Conservation (phyloP, 2,113 vertebrate species). For the Cariama cristata region DNA sequence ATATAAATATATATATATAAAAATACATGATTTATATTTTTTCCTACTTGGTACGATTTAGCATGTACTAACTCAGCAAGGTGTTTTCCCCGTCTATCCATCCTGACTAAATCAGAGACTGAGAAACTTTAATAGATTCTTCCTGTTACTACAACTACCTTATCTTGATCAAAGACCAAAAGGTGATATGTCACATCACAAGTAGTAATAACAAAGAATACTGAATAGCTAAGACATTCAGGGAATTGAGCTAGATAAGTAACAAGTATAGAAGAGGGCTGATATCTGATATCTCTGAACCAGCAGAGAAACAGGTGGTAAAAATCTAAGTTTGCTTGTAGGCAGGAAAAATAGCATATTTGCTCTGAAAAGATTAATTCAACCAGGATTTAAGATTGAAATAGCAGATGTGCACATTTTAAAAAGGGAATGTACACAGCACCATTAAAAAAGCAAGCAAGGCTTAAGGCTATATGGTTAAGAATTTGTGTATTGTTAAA, state of each 20-base stretch:
- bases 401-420: neutral
- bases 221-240: neutral
- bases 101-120: neutral
- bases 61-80: neutral
- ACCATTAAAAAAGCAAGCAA: neutral
- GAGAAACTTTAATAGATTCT: neutral
- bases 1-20: neutral
- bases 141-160: neutral
- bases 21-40: neutral
- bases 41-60: neutral
- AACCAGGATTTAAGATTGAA: neutral
- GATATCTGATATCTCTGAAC: neutral
- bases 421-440: neutral
- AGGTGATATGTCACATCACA: neutral
- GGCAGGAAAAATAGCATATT: neutral
- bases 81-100: neutral
- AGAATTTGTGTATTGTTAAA: neutral
- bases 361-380: neutral
- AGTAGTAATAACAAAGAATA: neutral
- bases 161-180: neutral
- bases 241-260: neutral
- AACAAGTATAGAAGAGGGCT: fast-evolving
- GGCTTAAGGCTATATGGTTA: neutral
- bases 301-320: neutral
- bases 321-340: neutral